These are phyloP conservation scores for Myodes glareolus DNA, from an alignment of 2,113 vertebrate genomes.

Conservation along the genomic window DNA sequence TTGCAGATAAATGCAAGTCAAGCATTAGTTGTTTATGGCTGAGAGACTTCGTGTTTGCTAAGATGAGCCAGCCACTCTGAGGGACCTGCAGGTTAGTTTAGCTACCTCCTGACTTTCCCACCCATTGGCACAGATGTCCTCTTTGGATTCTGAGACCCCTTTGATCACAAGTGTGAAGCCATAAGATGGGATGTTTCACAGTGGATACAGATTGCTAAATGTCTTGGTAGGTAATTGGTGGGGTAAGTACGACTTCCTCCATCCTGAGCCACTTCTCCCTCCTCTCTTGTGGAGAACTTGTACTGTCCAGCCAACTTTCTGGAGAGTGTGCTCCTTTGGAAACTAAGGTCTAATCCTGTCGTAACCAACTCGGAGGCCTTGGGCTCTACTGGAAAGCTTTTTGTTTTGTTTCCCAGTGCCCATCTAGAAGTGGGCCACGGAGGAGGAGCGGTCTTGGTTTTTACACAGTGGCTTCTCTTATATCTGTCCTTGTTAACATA, in stretches of 20 bases:
- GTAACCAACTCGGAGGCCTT: not conserved
- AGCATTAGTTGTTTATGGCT: not conserved
- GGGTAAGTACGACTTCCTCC: not conserved
- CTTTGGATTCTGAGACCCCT: not conserved
- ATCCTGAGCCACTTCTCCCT: not conserved
- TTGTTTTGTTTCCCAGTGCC: not conserved
- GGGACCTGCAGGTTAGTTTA: not conserved
- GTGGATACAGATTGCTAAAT: not conserved
- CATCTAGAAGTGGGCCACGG: not conserved
- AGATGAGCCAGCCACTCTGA: not conserved
- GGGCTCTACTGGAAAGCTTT: not conserved
- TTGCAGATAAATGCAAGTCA: slow-evolving; percentile 53
- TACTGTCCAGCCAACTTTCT: not conserved
- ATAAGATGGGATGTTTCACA: not conserved
- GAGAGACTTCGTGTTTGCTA: not conserved
- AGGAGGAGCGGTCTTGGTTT: not conserved
- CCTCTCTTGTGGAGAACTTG: not conserved
- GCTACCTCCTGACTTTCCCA: slow-evolving; percentile 30
- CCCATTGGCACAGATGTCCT: not conserved
- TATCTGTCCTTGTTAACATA: not conserved
- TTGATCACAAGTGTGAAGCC: not conserved
- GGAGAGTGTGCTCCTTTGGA: slow-evolving; percentile 22
- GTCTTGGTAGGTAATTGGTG: not conserved
- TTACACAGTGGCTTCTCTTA: not conserved
- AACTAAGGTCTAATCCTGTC: not conserved